Evolutionary conservation across 2,888 invertebrate genomes (phyloP), one percentile per base, ranked within the genome.

Genomic region (Protula sp.): DNA sequence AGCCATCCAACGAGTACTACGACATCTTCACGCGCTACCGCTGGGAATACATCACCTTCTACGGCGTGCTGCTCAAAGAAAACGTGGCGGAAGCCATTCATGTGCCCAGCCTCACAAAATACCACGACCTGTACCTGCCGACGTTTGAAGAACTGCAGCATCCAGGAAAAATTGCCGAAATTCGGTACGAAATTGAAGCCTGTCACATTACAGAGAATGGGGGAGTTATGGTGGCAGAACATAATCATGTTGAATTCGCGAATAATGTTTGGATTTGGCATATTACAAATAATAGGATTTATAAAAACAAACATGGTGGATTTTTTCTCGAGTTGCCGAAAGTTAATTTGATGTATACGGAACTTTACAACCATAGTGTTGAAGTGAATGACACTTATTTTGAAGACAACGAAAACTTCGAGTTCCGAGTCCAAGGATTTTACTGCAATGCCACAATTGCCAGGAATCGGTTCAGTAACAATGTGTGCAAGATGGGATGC

Each of bases 251-350:
- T 70, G 87, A 94, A 69, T 90, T 93, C 65, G 94, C 97, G 0
- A 98, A 98, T 75, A 99, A 99, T 82, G 85, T 99, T 1, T 99
- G 94, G 84, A 94, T 97, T 77, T 99, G 98, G 86, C 85, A 91
- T 29, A 81, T 97, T 54, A 89, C 90, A 78, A 90, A 92, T 73
- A 90, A 90, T 62, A 87, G 89, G 0, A 87, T 99, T 64, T 91
- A 91, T 76, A 86, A 90, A 66, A 98, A 97, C 74, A 84, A 85
- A 61, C 86, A 86, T 29, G 92, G 93, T 14, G 98, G 98, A 1
- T 88, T 99, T 67, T 88, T 91, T 72, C 85, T 98, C 2, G 86
- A 88, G 14, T 82, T 99, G 45, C 99, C 99, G 0, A 93, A 94
- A 70, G 94, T 95, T 2, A 69, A 68, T 45, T 54, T 67, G 47